Evolutionary conservation across 2,113 vertebrate species (phyloP).

Genomic region (Hippocampus mohnikei): DNA sequence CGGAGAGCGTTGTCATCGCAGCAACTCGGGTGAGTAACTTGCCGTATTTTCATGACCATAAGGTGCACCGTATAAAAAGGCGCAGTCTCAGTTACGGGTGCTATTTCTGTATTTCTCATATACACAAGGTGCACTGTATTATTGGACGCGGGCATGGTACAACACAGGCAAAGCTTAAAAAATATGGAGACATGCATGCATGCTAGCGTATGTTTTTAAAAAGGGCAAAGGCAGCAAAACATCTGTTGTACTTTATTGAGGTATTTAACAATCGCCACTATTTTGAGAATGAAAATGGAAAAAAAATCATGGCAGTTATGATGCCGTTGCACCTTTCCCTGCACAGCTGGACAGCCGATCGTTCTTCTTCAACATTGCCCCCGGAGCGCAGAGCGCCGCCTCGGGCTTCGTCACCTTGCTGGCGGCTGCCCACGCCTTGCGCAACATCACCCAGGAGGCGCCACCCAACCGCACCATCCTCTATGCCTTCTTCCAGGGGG

Average conservation of each 20-base stretch:
- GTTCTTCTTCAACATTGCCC: constrained; percentile 89
- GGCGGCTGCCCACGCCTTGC: constrained; percentile 83
- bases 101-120: no score
- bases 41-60: neutral
- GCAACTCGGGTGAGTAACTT: constrained; percentile 78
- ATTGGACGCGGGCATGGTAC: no score
- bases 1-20: constrained; percentile 77
- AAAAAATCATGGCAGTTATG: no score
- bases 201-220: no score
- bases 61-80: neutral
- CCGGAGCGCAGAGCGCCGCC: constrained; percentile 80
- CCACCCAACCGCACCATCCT: constrained; percentile 75
- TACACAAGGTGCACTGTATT: no score
- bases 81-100: no score
- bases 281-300: neutral
- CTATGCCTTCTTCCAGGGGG: constrained; percentile 93
- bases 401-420: constrained; percentile 83
- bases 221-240: no score
- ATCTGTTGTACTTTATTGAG: no score
- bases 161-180: no score
- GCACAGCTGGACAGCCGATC: constrained; percentile 86
- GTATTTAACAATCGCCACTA: no score
- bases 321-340: neutral
- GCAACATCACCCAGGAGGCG: constrained; percentile 52
- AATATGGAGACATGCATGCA: no score